Conservation (phyloP, 35 echinoderm and acorn worm species). For the Apostichopus japonicus region DNA sequence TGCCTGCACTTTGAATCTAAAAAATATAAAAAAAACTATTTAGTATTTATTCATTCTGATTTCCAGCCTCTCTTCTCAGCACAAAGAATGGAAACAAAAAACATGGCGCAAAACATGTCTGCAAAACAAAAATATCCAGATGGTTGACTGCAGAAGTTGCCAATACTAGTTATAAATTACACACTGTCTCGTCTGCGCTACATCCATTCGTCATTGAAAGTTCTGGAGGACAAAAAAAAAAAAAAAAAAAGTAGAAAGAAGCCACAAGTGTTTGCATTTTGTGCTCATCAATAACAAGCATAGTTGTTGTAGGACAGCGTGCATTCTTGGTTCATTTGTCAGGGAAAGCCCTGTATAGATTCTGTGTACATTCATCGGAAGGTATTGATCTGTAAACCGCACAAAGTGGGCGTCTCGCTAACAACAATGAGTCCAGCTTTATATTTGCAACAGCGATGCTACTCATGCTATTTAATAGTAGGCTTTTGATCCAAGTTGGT, state of each 20-base stretch:
- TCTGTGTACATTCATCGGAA: not conserved
- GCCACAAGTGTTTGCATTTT: not conserved
- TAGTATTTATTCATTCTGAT: too few relatives aligned
- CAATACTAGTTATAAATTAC: not conserved
- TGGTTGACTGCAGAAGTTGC: not conserved
- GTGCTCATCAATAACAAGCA: not conserved
- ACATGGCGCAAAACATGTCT: too few relatives aligned
- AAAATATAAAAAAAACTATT: too few relatives aligned
- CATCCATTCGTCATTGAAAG: not conserved
- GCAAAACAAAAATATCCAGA: not conserved
- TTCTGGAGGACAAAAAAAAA: not conserved
- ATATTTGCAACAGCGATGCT: too few relatives aligned
- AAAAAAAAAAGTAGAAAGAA: not conserved
- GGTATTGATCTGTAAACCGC: not conserved
- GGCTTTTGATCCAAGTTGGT: too few relatives aligned
- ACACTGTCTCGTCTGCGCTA: not conserved
- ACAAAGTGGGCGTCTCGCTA: not conserved
- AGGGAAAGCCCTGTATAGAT: slow-evolving; percentile 8
- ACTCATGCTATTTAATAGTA: too few relatives aligned
- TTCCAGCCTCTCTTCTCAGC: too few relatives aligned
- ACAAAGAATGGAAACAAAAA: too few relatives aligned
- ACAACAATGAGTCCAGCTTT: not conserved
- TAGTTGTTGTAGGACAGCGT: not conserved
- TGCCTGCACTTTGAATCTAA: too few relatives aligned
- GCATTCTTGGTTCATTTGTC: not conserved